phyloP scores from a whole-genome alignment of 2,797 vertebrate species.

The Decapterus maruadsi region DNA sequence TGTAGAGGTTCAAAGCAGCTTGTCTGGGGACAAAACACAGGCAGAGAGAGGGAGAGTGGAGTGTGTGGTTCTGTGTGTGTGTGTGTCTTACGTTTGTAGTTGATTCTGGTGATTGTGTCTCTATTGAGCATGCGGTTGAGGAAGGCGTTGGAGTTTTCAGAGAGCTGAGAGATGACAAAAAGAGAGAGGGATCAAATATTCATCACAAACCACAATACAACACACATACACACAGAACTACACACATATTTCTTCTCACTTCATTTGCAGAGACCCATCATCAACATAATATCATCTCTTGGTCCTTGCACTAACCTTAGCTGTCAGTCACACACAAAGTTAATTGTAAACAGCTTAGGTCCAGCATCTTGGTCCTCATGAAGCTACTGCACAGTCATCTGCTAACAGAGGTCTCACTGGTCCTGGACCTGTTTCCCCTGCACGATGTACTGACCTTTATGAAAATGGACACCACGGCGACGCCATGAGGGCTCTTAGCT shows the following conservation, averaged over 20 bases:
- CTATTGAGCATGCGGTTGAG: constrained; percentile 98
- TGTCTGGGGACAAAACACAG: neutral
- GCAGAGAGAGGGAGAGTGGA: neutral
- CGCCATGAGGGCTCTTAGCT: constrained; percentile 93
- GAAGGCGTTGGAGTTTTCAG: constrained; percentile 95
- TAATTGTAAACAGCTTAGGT: neutral
- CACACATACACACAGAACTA: constrained; percentile 1
- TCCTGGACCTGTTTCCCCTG: neutral
- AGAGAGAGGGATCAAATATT: constrained; percentile 49
- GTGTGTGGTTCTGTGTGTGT: constrained; percentile 26
- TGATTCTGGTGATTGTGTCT: constrained; percentile 99
- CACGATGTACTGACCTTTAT: constrained; percentile 90
- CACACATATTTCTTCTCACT: too few species aligned
- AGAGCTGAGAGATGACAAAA: constrained; percentile 86
- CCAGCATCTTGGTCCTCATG: too few species aligned
- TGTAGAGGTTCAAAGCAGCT: neutral
- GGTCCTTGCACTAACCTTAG: too few species aligned
- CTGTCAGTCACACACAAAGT: neutral
- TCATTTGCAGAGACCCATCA: too few species aligned
- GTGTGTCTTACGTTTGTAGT: constrained; percentile 94
- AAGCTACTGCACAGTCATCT: neutral
- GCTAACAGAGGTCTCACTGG: neutral
- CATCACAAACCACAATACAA: constrained; percentile 17
- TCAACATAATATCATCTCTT: neutral
- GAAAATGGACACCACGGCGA: constrained; percentile 97